Conservation (phyloP, 2,113 vertebrate genomes). For the Speoplatyrhinus poulsoni region DNA sequence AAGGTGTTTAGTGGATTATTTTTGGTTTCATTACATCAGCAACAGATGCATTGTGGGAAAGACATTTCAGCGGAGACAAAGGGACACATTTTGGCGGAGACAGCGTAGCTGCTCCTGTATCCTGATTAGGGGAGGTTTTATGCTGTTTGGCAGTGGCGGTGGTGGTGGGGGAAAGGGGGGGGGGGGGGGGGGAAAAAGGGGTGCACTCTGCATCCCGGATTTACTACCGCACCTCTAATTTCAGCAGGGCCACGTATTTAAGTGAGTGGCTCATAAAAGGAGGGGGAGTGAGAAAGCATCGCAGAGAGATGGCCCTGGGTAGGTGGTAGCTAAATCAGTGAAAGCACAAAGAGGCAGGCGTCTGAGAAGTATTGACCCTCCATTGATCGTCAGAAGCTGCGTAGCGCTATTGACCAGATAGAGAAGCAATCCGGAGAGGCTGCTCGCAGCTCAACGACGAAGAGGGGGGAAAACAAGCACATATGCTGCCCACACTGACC, state of each 20-base stretch:
- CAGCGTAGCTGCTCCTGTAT: slow-evolving; percentile 22
- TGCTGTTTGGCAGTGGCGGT: slow-evolving; percentile 42
- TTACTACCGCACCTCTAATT: slow-evolving; percentile 73
- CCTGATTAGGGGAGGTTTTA: slow-evolving; percentile 49
- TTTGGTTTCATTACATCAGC: too few relatives aligned
- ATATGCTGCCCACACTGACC: slow-evolving; percentile 72
- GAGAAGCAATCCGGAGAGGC: slow-evolving; percentile 75
- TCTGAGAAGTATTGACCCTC: slow-evolving; percentile 83
- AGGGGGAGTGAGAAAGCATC: slow-evolving; percentile 26
- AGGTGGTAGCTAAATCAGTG: slow-evolving; percentile 81
- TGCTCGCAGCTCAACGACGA: slow-evolving; percentile 68
- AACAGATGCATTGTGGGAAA: background rate
- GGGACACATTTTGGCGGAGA: slow-evolving; percentile 20
- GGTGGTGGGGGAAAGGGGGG: slow-evolving; percentile 16
- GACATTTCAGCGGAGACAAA: slow-evolving; percentile 21
- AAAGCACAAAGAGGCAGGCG: slow-evolving; percentile 81
- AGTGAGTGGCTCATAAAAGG: slow-evolving; percentile 74
- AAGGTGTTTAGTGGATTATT: too few relatives aligned
- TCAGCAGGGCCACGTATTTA: slow-evolving; percentile 71
- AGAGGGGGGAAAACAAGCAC: slow-evolving; percentile 69
- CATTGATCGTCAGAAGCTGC: slow-evolving; percentile 78
- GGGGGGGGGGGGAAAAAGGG: slow-evolving; percentile 15
- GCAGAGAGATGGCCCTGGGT: slow-evolving; percentile 55
- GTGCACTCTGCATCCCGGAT: slow-evolving; percentile 54
- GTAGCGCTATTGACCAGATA: slow-evolving; percentile 81